Percentiles rank a stretch among this genome's conserved stretches.
Conservation (phyloP, 1,140 invertebrate species). For the Gyrodactylus bullatarudis region DNA sequence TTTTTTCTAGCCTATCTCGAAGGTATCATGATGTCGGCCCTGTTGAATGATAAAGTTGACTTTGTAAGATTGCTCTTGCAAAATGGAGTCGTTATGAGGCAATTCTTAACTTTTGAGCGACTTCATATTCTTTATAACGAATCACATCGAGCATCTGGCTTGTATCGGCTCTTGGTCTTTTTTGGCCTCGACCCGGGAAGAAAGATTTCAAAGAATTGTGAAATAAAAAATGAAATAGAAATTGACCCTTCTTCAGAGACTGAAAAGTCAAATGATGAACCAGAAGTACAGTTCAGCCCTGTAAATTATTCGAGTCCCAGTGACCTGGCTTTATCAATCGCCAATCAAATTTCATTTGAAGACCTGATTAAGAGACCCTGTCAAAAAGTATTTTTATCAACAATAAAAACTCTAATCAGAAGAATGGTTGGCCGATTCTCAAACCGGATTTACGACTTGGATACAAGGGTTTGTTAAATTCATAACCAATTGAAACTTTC, state of each 20-base stretch:
- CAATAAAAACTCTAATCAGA: neutral
- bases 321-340: neutral
- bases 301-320: neutral
- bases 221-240: neutral
- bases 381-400: neutral
- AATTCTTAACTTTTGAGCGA: constrained; percentile 58
- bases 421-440: neutral
- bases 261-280: neutral
- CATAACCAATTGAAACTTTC: neutral
- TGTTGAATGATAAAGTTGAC: constrained; percentile 66
- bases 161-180: neutral
- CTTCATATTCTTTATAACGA: constrained; percentile 56
- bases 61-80: constrained; percentile 72
- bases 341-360: neutral
- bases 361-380: neutral
- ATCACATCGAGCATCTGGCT: neutral
- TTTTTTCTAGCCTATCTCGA: constrained; percentile 34
- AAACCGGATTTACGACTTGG: neutral
- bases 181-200: neutral
- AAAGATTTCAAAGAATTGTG: neutral
- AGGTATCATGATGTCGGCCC: constrained; percentile 71
- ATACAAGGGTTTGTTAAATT: neutral
- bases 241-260: neutral
- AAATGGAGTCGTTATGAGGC: constrained; percentile 74
- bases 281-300: neutral